These are phyloP conservation scores for Lagria hirta DNA, from an alignment of 2,888 invertebrate species.

Conservation along the genomic window DNA sequence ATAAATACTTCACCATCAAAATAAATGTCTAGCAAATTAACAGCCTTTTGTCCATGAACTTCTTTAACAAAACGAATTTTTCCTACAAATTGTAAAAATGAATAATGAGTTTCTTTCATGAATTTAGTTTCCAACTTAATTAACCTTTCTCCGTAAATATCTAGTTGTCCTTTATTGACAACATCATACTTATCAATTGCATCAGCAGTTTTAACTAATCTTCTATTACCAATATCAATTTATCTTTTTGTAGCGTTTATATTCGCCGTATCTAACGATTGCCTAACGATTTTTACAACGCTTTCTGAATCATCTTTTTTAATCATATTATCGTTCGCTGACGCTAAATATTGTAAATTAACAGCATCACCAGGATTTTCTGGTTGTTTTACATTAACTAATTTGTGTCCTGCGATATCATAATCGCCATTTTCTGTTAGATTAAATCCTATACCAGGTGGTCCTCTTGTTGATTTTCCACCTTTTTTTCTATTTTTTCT, in stretches of 20 bases:
- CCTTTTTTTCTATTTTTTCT: constrained; percentile 17
- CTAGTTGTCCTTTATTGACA: constrained; percentile 8
- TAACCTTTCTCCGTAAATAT: constrained; percentile 9
- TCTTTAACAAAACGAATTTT: constrained; percentile 1
- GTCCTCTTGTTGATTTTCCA: constrained; percentile 15
- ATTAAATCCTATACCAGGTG: constrained; percentile 15
- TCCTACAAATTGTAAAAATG: constrained; percentile 7
- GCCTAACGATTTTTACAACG: too few species aligned
- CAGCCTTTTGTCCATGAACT: constrained; percentile 3
- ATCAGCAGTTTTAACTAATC: constrained; percentile 8
- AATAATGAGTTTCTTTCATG: constrained; percentile 3
- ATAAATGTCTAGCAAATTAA: background rate
- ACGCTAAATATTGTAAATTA: constrained; percentile 8
- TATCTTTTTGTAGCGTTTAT: too few species aligned
- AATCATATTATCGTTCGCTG: constrained; percentile 8
- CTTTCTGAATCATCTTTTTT: constrained; percentile 1
- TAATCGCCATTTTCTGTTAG: constrained; percentile 16
- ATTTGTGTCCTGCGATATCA: constrained; percentile 3
- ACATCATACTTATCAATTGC: constrained; percentile 6
- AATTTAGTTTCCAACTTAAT: constrained; percentile 1
- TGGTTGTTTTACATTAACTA: constrained; percentile 8
- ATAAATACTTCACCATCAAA: constrained; percentile 3
- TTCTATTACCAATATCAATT: constrained; percentile 6
- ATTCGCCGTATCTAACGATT: too few species aligned
- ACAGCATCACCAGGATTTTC: constrained; percentile 8